A percentile compares a stretch with the other conserved stretches of the same genome.
Evolutionary conservation across 2,113 vertebrate genomes (phyloP).

Genomic region (Mesoclemmys tuberculata): DNA sequence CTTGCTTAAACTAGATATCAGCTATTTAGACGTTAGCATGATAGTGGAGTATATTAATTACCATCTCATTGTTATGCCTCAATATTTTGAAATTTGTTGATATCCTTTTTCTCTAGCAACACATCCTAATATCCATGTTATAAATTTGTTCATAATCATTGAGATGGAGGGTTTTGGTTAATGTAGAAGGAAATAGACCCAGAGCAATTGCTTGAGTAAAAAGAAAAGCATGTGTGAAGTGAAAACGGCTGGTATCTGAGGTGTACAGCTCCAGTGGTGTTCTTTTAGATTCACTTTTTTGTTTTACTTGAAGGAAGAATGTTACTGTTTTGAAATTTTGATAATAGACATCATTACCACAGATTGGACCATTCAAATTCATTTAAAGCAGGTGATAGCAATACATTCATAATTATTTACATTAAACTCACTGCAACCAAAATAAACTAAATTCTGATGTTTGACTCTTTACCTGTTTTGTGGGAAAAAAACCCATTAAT

Average conservation of each 20-base stretch:
- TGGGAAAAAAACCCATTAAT: neutral
- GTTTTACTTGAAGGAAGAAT: neutral
- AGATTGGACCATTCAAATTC: neutral
- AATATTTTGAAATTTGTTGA: neutral
- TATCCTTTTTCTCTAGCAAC: neutral
- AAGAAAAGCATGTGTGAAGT: neutral
- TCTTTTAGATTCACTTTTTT: neutral
- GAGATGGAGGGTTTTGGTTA: neutral
- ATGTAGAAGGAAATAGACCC: neutral
- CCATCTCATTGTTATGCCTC: neutral
- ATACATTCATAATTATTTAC: neutral
- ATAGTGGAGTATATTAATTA: neutral
- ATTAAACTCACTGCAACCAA: neutral
- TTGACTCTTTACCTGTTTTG: rapidly evolving
- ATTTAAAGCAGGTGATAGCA: neutral
- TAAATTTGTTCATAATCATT: neutral
- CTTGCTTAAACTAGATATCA: neutral
- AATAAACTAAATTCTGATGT: neutral
- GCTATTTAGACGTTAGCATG: slow-evolving; percentile 3
- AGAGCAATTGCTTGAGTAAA: neutral
- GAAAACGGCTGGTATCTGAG: neutral
- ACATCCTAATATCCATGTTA: neutral
- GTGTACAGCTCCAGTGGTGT: neutral
- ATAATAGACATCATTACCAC: rapidly evolving
- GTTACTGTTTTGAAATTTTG: neutral